Evolutionary conservation across 2,113 vertebrate species (phyloP), one percentile per base, ranked within the genome.

Genomic region (Tauraco erythrolophus): DNA sequence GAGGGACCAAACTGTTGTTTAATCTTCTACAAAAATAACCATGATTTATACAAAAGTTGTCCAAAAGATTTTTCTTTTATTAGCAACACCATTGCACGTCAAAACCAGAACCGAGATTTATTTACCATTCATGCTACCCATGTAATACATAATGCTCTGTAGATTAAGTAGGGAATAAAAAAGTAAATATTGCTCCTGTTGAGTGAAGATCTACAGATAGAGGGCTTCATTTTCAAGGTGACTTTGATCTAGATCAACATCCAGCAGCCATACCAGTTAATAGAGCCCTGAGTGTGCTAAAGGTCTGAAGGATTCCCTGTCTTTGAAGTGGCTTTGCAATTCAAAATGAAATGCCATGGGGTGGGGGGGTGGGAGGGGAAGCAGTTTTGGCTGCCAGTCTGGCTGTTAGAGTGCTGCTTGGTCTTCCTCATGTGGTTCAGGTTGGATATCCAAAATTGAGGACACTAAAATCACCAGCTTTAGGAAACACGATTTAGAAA

Each of bases 1-100:
- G 66, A 87, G 97, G 97, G 98, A 91, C 86, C 57, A 64, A 94
- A 95, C 92, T 88, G 66, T 97, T 98, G 98, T 98, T 98, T 98
- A 97, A 97, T 97, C 96, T 97, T 95, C 91, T 91, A 84, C 96
- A 96, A 95, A 97, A 98, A 93, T 92, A 97, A 94, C 95, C 14
- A 64, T 98, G 97, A 98, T 98, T 98, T 98, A 98, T 94, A 75
- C 37, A 72, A 39, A 87, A 96, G 91, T 96, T 58, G 19, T 94
- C 94, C 76, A 75, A 96, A 96, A 75, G 4, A 6, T 76, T 72
- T 92, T 95, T 79, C 62, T 88, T 92, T 89, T 31, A 91, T 94
- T 95, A 97, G 86, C 56, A 78, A 85, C 78, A 85, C 82, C 74
- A 66, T 1, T 33, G 24, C 46, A 76, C 71, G 88, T 84, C 82